phyloP scores from a whole-genome alignment of 2,888 invertebrate genomes.

The Rotaria sp. region DNA sequence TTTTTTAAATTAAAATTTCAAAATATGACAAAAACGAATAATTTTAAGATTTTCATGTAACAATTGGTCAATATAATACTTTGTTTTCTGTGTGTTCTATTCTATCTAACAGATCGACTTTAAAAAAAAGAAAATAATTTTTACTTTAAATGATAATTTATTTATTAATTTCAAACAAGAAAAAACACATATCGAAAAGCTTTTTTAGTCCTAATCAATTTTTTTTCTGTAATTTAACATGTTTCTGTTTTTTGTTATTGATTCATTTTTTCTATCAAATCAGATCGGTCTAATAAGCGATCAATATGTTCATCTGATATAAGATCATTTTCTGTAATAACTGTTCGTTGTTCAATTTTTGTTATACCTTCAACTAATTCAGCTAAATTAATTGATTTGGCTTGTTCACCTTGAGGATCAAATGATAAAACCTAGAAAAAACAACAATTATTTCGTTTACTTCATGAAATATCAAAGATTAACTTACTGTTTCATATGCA shows the following conservation, averaged over 20 bases:
- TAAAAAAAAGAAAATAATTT: no score
- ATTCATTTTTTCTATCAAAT: neutral
- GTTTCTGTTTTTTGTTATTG: neutral
- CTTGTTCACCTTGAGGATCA: neutral
- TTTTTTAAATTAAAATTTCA: neutral
- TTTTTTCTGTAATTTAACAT: neutral
- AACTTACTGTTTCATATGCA: neutral
- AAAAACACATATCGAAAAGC: neutral
- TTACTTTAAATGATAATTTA: neutral
- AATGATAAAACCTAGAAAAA: neutral
- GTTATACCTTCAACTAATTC: slow-evolving; percentile 27
- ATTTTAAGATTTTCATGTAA: neutral
- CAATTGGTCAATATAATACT: neutral
- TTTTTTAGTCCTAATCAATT: no score
- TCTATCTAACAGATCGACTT: neutral
- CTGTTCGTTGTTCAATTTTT: neutral
- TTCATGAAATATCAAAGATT: neutral
- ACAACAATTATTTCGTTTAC: neutral
- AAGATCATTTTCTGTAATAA: neutral
- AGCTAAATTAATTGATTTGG: slow-evolving; percentile 9
- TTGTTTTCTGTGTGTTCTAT: neutral
- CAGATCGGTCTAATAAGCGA: neutral
- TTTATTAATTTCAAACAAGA: neutral
- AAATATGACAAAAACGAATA: neutral
- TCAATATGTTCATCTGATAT: slow-evolving; percentile 15